Conservation (phyloP, 2,888 invertebrate species). For the Argyresthia albistria region DNA sequence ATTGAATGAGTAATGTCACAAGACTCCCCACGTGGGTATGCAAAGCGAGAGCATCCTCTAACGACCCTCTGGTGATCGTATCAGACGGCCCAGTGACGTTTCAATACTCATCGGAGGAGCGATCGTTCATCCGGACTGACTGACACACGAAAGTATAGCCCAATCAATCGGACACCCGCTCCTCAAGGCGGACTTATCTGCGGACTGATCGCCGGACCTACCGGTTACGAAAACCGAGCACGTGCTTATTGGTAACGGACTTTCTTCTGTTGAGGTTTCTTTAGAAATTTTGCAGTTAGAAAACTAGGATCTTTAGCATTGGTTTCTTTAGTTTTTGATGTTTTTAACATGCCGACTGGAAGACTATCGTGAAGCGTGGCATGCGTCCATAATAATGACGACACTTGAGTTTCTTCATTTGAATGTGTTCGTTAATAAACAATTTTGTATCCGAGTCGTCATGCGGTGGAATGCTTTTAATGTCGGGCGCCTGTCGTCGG, state of each 20-base stretch:
- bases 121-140: constrained; percentile 23
- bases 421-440: constrained; percentile 49
- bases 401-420: constrained; percentile 46
- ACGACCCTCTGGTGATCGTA: constrained; percentile 53
- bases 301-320: too few species aligned
- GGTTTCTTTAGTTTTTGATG: too few species aligned
- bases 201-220: constrained; percentile 4
- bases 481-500: constrained; percentile 22
- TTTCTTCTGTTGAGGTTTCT: neutral
- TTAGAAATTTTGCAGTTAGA: too few species aligned
- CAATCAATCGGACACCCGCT: constrained; percentile 28
- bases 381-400: constrained; percentile 34
- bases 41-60: constrained; percentile 39
- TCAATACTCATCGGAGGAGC: constrained; percentile 60
- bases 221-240: neutral
- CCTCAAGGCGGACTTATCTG: constrained; percentile 5
- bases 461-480: constrained; percentile 37
- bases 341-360: too few species aligned
- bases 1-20: constrained; percentile 58
- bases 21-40: constrained; percentile 30
- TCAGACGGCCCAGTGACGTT: constrained; percentile 50
- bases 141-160: constrained; percentile 34
- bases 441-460: constrained; percentile 5
- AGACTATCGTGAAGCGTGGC: neutral
- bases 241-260: constrained; percentile 2